Conservation (phyloP, 2,797 vertebrate species). For the Artibeus lituratus region DNA sequence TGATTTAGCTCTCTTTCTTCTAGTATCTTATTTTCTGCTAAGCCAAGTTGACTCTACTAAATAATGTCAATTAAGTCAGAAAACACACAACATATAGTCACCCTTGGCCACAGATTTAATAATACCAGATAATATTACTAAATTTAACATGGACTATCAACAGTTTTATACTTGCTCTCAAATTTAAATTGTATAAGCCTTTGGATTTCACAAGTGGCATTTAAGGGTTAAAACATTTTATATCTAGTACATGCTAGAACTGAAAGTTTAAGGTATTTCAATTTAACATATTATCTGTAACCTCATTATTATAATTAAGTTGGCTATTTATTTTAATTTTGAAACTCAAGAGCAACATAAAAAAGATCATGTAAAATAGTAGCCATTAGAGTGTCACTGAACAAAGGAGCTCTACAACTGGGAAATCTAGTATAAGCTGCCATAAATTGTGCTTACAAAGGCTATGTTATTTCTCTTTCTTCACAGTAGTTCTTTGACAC, state of each 20-base stretch:
- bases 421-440: background rate
- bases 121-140: background rate
- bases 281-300: background rate
- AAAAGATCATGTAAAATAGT: background rate
- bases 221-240: background rate
- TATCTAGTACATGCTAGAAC: background rate
- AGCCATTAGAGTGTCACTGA: background rate
- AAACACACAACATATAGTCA: background rate
- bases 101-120: background rate
- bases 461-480: background rate
- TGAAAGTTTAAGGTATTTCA: background rate
- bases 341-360: background rate
- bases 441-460: background rate
- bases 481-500: constrained; percentile 34
- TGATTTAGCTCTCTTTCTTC: background rate
- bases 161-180: background rate
- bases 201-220: background rate
- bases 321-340: background rate
- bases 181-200: background rate
- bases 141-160: background rate
- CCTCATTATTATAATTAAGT: background rate
- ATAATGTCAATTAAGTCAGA: background rate
- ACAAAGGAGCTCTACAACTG: background rate
- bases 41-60: background rate
- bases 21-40: background rate